Percentiles rank a stretch among this genome's conserved stretches.
phyloP scores from a whole-genome alignment of 2,888 invertebrate species.

The Sisyra nigra region DNA sequence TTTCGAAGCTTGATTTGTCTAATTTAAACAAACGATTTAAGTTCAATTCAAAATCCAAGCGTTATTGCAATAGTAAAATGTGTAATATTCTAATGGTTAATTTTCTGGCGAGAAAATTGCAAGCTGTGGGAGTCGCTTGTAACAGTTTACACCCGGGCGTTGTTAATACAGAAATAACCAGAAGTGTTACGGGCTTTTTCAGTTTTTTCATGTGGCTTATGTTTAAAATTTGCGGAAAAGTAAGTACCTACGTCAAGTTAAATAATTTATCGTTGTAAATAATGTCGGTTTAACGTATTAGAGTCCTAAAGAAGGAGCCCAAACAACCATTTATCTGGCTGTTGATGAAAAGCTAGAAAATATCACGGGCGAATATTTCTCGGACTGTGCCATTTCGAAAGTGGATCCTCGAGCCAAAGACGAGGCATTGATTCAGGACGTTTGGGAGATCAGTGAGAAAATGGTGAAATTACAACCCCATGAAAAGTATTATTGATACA shows the following conservation, averaged over 20 bases:
- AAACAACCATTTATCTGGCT: conserved; percentile 20
- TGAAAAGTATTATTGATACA: conserved; percentile 27
- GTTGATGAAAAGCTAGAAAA: conserved; percentile 28
- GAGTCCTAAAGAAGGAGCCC: conserved; percentile 20
- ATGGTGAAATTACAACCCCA: conserved; percentile 48
- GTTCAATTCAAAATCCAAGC: conserved; percentile 18
- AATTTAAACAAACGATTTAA: conserved; percentile 27
- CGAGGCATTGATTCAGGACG: conserved; percentile 48
- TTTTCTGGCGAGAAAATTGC: conserved; percentile 23
- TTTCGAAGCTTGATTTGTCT: neutral
- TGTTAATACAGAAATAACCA: conserved; percentile 1
- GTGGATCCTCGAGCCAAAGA: conserved; percentile 26
- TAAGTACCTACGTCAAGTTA: too few relatives aligned
- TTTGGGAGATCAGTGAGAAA: conserved; percentile 71
- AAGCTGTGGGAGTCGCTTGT: conserved; percentile 22
- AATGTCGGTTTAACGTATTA: too few relatives aligned
- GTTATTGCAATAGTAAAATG: conserved; percentile 23
- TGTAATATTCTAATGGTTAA: conserved; percentile 24
- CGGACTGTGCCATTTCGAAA: conserved; percentile 49
- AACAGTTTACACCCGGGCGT: conserved; percentile 30
- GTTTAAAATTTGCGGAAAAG: too few relatives aligned
- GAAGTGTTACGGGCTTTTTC: too few relatives aligned
- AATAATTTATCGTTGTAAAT: too few relatives aligned
- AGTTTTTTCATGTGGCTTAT: conserved; percentile 17
- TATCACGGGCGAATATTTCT: conserved; percentile 61